phyloP scores from a whole-genome alignment of 2,113 vertebrate species.

The Ahaetulla prasina region DNA sequence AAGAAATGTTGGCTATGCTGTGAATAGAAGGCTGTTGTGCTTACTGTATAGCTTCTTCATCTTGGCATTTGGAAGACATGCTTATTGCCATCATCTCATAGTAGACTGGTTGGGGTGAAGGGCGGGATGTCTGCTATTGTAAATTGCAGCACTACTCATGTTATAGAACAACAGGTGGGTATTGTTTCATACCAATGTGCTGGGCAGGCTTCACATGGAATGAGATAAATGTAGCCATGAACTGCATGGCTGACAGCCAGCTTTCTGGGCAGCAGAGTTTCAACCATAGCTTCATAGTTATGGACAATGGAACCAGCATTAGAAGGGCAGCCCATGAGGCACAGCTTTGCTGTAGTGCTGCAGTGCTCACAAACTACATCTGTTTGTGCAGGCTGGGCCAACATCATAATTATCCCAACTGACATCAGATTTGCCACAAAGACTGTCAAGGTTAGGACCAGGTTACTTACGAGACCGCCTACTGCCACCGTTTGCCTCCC shows the following conservation, averaged over 20 bases:
- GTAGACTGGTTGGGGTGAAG: neutral
- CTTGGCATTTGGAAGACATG: neutral
- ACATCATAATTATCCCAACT: neutral
- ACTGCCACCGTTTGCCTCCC: too few species aligned
- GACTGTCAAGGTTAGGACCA: too few species aligned
- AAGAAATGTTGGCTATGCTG: neutral
- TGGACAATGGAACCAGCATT: neutral
- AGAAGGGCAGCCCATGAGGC: neutral
- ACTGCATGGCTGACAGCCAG: neutral
- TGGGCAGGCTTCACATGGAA: neutral
- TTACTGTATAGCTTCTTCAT: neutral
- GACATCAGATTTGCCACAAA: neutral
- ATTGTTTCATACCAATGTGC: neutral
- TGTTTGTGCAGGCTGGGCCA: neutral
- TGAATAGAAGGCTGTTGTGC: neutral
- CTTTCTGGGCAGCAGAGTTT: neutral
- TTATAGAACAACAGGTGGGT: neutral
- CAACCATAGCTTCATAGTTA: neutral
- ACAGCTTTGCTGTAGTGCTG: neutral
- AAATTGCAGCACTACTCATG: neutral
- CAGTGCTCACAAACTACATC: neutral
- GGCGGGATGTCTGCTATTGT: neutral
- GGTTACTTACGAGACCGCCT: too few species aligned
- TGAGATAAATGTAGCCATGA: neutral
- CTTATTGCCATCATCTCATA: neutral